phyloP scores from a whole-genome alignment of 2,797 vertebrate genomes.

The Paramormyrops hopkinsi region DNA sequence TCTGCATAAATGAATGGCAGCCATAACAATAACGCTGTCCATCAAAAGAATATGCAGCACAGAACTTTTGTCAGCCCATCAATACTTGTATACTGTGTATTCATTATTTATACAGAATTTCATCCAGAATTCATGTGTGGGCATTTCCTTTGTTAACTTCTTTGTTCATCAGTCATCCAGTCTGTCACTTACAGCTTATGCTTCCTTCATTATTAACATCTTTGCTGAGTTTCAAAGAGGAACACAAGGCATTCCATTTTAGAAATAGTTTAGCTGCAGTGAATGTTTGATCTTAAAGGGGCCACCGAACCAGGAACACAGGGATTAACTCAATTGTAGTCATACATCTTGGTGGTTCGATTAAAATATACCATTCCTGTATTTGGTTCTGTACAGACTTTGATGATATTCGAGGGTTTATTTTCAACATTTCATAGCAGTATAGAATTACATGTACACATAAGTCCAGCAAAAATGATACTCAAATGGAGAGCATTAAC shows the following conservation, averaged over 20 bases:
- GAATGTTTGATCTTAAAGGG: neutral
- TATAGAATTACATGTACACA: neutral
- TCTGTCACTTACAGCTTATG: neutral
- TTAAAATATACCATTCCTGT: neutral
- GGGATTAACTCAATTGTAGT: neutral
- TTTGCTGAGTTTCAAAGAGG: neutral
- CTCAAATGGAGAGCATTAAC: neutral
- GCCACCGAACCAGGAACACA: neutral
- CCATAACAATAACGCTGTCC: neutral
- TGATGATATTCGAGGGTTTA: neutral
- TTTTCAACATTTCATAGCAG: neutral
- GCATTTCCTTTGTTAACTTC: conserved; percentile 1
- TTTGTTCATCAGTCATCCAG: neutral
- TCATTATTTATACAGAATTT: neutral
- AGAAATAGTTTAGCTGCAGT: neutral
- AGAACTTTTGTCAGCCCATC: neutral
- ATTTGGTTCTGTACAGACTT: neutral
- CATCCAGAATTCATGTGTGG: neutral
- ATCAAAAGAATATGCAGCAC: neutral
- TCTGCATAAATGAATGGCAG: neutral
- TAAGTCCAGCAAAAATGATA: neutral
- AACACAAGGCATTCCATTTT: neutral
- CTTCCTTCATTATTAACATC: neutral
- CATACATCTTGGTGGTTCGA: neutral
- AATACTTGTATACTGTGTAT: neutral